Evolutionary conservation across 2,888 invertebrate species (phyloP), one percentile per base, ranked within the genome.

Genomic region (Cheilosia impressa): DNA sequence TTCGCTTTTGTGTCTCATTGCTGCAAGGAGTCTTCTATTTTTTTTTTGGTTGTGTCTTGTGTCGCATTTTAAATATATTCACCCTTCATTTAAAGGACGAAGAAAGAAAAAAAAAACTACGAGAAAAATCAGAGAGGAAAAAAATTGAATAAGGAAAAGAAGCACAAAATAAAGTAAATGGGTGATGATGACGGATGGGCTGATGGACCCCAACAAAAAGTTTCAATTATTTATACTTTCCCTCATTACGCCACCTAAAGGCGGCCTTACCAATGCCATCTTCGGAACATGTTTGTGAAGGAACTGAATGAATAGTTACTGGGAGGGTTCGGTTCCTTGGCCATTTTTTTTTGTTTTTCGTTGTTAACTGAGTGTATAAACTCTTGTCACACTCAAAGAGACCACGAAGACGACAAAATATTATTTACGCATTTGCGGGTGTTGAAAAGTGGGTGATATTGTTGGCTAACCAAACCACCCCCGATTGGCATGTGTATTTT

Each of bases 31-130:
- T 58, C 43, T 38, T 38, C 0, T 10, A 1, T 38, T 38, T 38
- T 38, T 43, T 52, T n/a, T 63, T 47, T 47, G 13, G 43, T 31
- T 19, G 47, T 50, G 34, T 60, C 65, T 77, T 69, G 45, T 41
- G 69, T 27, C 38, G 53, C 73, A 84, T 76, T 76, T 72, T 85
- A 76, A 85, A 85, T 85, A 76, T 85, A 85, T 85, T 81, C 85
- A 85, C 85, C 81, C 85, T 63, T 80, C 76, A 27, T 17, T 15
- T 22, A 73, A 58, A 41, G 13, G 22, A 66, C 10, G 27, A 60
- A 41, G 3, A 7, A 31, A 31, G 6, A n/a, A 2, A 63, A 45
- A 13, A 55, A 55, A 24, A 69, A 43, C 10, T 47, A 10, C 2
- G 47, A 47, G 17, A 24, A 52, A 52, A 47, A 15, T 24, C 15